These are phyloP conservation scores for Cuniculus paca DNA, from an alignment of 2,797 vertebrate species.

Conservation along the genomic window DNA sequence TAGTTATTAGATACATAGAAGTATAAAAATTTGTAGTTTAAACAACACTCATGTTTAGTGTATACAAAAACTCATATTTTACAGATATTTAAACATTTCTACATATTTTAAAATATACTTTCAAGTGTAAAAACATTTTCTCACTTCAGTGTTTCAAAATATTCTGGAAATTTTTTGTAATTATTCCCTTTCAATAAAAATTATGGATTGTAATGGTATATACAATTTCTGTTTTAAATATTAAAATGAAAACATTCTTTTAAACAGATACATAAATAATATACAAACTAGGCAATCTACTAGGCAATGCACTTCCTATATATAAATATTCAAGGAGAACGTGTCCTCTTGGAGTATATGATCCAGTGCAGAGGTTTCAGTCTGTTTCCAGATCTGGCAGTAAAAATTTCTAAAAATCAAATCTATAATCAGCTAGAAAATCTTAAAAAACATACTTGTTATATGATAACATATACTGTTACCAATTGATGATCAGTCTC, in stretches of 20 bases:
- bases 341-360: neutral
- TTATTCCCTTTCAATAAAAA: neutral
- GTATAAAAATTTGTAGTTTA: neutral
- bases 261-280: neutral
- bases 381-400: neutral
- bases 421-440: neutral
- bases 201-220: neutral
- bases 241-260: neutral
- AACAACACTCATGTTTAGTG: neutral
- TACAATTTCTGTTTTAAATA: slow-evolving; percentile 18
- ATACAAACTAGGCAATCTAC: neutral
- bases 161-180: neutral
- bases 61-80: slow-evolving; percentile 22
- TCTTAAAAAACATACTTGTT: neutral
- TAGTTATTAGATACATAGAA: slow-evolving; percentile 18
- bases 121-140: slow-evolving; percentile 1
- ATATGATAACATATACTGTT: neutral
- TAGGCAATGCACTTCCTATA: neutral
- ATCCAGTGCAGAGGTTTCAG: neutral
- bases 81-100: slow-evolving; percentile 31
- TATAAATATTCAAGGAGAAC: neutral
- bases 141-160: slow-evolving; percentile 3
- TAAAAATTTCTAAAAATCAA: slow-evolving; percentile 14
- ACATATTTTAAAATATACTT: slow-evolving; percentile 48
- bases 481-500: neutral